phyloP scores from a whole-genome alignment of 2,797 vertebrate species.

The Peromyscus aztecus region DNA sequence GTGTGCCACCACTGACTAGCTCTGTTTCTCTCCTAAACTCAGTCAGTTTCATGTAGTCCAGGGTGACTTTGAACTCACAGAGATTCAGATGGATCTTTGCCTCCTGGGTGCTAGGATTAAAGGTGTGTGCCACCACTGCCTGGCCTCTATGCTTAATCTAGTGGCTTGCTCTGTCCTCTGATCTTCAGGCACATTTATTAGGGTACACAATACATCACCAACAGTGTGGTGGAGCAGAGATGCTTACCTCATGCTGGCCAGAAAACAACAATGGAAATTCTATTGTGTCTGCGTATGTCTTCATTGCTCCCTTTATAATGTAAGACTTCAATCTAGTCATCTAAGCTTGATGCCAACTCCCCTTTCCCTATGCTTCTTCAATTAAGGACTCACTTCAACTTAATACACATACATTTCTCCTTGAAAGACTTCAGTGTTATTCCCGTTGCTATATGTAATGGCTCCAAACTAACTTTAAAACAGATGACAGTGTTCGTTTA shows the following conservation, averaged over 20 bases:
- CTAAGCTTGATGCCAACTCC: not conserved
- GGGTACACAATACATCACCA: no score
- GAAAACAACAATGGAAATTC: not conserved
- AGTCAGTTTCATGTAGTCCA: no score
- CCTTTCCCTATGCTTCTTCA: not conserved
- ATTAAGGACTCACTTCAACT: not conserved
- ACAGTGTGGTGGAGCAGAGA: not conserved
- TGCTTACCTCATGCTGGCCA: not conserved
- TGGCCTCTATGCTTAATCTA: no score
- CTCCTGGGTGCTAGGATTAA: no score
- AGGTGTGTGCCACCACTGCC: no score
- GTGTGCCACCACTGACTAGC: no score
- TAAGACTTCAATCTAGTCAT: not conserved
- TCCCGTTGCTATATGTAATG: not conserved
- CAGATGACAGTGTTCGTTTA: not conserved
- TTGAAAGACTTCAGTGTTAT: not conserved
- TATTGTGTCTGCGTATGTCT: not conserved
- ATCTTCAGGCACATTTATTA: no score
- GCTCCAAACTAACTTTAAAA: not conserved
- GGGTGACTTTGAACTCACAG: no score
- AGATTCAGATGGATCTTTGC: no score
- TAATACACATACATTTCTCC: not conserved
- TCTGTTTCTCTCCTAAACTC: no score
- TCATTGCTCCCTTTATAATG: not conserved
- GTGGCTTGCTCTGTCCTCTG: no score